Percentiles rank a stretch among this genome's conserved stretches.
Conservation (phyloP, 2,113 vertebrate genomes). For the Ptilonorhynchus violaceus region DNA sequence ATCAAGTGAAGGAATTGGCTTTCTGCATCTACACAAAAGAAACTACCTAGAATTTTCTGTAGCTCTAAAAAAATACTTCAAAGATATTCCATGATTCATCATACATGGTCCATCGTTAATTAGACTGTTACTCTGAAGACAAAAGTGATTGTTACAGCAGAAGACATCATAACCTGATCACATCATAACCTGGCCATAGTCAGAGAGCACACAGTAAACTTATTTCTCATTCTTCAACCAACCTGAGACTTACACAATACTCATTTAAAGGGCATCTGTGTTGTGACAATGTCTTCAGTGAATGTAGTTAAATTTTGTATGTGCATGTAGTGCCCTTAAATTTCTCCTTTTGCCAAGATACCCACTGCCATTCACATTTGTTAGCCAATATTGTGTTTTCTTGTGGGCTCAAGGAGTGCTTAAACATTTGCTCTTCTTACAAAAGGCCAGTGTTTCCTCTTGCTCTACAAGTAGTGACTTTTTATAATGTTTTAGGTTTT, state of each 20-base stretch:
- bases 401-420: neutral
- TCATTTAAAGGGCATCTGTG: neutral
- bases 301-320: neutral
- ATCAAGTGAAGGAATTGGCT: neutral
- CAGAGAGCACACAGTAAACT: neutral
- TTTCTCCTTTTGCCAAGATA: neutral
- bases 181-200: neutral
- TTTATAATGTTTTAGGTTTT: neutral
- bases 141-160: neutral
- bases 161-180: neutral
- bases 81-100: neutral
- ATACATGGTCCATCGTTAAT: neutral
- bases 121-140: neutral
- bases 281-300: neutral
- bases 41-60: neutral
- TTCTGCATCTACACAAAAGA: neutral
- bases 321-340: neutral
- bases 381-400: neutral
- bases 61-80: neutral
- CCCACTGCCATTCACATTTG: neutral
- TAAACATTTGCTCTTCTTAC: neutral
- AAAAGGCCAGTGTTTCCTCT: neutral
- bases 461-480: neutral
- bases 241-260: no score
- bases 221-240: neutral